phyloP scores from a whole-genome alignment of 1,140 invertebrate species.

The Whitmania pigra region DNA sequence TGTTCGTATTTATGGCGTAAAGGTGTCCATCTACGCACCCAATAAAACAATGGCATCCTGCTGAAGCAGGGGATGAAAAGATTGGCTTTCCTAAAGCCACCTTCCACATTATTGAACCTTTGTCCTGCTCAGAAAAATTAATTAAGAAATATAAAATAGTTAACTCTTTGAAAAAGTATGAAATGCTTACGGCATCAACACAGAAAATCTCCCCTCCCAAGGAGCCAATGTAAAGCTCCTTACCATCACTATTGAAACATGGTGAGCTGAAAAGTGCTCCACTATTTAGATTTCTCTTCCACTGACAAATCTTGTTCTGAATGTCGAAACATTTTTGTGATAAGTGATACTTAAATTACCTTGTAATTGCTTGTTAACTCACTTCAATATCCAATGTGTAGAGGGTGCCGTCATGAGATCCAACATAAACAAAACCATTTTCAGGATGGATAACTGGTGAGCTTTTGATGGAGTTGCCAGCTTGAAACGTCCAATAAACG shows the following conservation, averaged over 20 bases:
- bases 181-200: conserved; percentile 33
- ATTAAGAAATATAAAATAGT: neutral
- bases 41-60: conserved; percentile 46
- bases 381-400: conserved; percentile 51
- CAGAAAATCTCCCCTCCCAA: conserved; percentile 50
- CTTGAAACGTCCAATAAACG: conserved; percentile 51
- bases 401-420: conserved; percentile 55
- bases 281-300: conserved; percentile 42
- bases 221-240: conserved; percentile 46
- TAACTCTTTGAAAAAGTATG: conserved; percentile 1
- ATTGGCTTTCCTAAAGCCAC: conserved; percentile 45
- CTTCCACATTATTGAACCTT: conserved; percentile 31
- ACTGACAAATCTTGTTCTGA: conserved; percentile 40
- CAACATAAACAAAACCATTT: conserved; percentile 48
- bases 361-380: conserved; percentile 27
- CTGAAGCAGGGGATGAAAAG: conserved; percentile 51
- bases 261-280: conserved; percentile 51
- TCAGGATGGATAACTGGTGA: conserved; percentile 45
- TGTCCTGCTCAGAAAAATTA: conserved; percentile 26
- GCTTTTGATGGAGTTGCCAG: conserved; percentile 54
- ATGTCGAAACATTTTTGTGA: conserved; percentile 21
- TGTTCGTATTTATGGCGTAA: conserved; percentile 37
- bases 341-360: conserved; percentile 8
- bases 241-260: conserved; percentile 40
- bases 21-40: conserved; percentile 49